A percentile compares a stretch with the other conserved stretches of the same genome.
These are phyloP conservation scores for Agrochola macilenta DNA, from an alignment of 2,888 invertebrate species.

Conservation along the genomic window DNA sequence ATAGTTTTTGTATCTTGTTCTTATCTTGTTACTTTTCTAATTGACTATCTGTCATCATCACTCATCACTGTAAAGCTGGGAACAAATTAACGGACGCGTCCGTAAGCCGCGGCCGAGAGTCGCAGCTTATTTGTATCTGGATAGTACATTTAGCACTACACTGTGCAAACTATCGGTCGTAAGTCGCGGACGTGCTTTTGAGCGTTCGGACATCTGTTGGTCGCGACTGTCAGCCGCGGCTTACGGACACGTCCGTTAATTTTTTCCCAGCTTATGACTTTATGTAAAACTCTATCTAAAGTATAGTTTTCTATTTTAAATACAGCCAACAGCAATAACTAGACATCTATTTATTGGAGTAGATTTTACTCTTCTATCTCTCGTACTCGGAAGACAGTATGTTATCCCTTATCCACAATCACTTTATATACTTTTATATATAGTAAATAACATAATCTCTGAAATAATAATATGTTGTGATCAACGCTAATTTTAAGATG, in stretches of 20 bases:
- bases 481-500: constrained; percentile 12
- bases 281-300: background rate
- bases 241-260: too few relatives aligned
- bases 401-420: background rate
- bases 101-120: too few relatives aligned
- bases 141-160: too few relatives aligned
- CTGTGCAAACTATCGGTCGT: too few relatives aligned
- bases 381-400: constrained; percentile 3
- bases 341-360: background rate
- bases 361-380: background rate
- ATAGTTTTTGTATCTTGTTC: background rate
- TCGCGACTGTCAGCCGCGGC: too few relatives aligned
- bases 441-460: background rate
- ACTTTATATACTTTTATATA: background rate
- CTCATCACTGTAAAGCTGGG: background rate
- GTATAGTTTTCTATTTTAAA: constrained; percentile 2
- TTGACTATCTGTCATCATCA: background rate
- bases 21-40: background rate
- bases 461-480: background rate
- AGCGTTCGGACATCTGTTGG: too few relatives aligned
- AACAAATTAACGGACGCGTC: too few relatives aligned
- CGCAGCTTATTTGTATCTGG: too few relatives aligned
- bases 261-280: too few relatives aligned
- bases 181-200: too few relatives aligned
- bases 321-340: constrained; percentile 6